Evolutionary conservation across 2,888 invertebrate species (phyloP), one percentile per base, ranked within the genome.

Genomic region (Falcaria lacertinaria): DNA sequence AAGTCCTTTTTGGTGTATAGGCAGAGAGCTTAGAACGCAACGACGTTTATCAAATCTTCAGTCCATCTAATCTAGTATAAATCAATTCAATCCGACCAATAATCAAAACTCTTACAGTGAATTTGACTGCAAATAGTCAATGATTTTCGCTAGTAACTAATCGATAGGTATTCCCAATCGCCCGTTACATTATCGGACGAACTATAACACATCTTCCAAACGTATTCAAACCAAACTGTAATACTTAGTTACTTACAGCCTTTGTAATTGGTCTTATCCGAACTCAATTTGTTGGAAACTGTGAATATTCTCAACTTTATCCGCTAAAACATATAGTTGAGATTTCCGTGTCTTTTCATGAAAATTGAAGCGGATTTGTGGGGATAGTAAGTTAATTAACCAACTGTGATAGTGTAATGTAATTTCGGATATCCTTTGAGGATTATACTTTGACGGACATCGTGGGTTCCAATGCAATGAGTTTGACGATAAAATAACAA

Each of bases 351-450:
- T 8, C 37, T 34, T 37, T 37, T 22, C 22, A 39, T 38, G 38
- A 33, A 49, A 52, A 51, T 53, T 48, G 51, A 50, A 58, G 49
- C 54, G 52, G 51, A 60, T 58, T 54, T 51, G 37, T 47, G 48
- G 52, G 59, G 57, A 60, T 55, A 54, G 60, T 55, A 48, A 58
- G 63, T 63, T 67, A 72, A 72, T 71, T 69, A 70, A 66, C 55
- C 59, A 50, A 53, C 50, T 57, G 49, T 51, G 56, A 60, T 61
- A 54, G 37, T 58, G 59, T 57, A 58, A 51, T 56, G 52, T 52
- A 52, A 50, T 50, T 56, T 43, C 47, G 57, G 57, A 58, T 56
- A 60, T 57, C 54, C 54, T 52, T 48, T 48, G 53, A 50, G 57
- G 56, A 55, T 51, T 57, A 49, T 57, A 48, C 44, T 47, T 53